These are phyloP conservation scores for Hedya salicella DNA, from an alignment of 2,888 invertebrate genomes.

Conservation along the genomic window DNA sequence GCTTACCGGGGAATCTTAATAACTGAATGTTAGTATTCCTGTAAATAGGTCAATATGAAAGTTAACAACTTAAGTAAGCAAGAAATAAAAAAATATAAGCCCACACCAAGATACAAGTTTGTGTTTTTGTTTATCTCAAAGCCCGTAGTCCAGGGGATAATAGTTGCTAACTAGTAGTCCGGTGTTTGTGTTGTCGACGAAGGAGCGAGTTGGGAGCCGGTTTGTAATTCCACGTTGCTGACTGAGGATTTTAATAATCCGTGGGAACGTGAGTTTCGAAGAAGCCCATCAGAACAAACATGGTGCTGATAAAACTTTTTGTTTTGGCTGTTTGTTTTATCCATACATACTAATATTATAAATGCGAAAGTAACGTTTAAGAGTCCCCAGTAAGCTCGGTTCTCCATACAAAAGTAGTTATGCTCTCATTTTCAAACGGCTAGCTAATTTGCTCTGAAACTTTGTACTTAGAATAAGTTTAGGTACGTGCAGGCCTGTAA, in stretches of 20 bases:
- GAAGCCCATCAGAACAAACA: not conserved
- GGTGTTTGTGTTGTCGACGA: constrained; percentile 75
- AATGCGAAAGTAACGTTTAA: no score
- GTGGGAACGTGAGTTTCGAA: constrained; percentile 7
- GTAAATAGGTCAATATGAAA: not conserved
- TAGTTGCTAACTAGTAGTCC: constrained; percentile 72
- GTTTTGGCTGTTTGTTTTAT: not conserved
- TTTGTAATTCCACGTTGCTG: constrained; percentile 64
- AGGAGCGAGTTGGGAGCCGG: constrained; percentile 63
- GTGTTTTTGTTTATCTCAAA: constrained; percentile 63
- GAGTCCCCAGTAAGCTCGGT: no score
- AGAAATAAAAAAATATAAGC: not conserved
- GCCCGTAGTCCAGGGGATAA: constrained; percentile 73
- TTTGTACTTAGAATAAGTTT: no score
- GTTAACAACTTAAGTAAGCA: not conserved
- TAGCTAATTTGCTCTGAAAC: no score
- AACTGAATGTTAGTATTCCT: not conserved
- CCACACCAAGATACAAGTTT: constrained; percentile 11
- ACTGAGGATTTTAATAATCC: constrained; percentile 25
- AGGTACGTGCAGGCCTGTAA: no score
- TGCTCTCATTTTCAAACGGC: no score
- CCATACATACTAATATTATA: no score
- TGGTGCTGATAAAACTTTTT: not conserved
- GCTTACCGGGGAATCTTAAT: not conserved
- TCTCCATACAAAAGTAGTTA: no score